Evolutionary conservation across 2,113 vertebrate species (phyloP).

Genomic region (Bambusicola thoracicus): DNA sequence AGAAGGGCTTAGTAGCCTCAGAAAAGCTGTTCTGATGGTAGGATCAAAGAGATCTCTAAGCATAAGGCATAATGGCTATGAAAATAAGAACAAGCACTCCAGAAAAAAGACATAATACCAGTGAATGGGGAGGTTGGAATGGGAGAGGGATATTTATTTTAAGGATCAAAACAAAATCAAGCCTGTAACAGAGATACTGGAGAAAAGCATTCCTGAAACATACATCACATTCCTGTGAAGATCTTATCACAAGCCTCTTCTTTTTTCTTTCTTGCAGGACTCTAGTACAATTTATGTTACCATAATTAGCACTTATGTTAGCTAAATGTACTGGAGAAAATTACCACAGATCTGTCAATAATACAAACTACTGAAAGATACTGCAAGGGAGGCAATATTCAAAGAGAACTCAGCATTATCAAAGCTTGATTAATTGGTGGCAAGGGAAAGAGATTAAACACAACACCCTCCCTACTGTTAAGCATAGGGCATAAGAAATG

Average conservation of each 20-base stretch:
- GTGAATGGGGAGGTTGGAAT: neutral
- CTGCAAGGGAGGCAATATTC: neutral
- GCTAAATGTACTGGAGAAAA: neutral
- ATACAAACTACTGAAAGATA: neutral
- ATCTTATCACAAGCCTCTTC: neutral
- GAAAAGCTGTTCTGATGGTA: conserved; percentile 44
- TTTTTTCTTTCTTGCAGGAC: neutral
- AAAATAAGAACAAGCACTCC: conserved; percentile 8
- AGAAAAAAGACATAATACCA: neutral
- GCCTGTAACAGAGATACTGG: neutral
- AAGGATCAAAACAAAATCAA: conserved; percentile 53
- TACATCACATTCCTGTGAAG: conserved; percentile 15
- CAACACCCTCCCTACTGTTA: neutral
- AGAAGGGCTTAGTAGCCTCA: conserved; percentile 3
- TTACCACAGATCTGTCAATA: neutral
- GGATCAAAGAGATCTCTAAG: conserved; percentile 23
- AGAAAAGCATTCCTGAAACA: conserved; percentile 28
- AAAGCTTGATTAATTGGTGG: neutral
- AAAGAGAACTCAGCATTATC: neutral
- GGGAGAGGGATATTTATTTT: neutral
- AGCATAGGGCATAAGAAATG: neutral
- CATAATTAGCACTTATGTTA: neutral
- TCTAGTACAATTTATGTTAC: neutral
- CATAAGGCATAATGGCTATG: neutral
- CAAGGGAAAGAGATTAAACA: neutral